Percentiles rank a stretch among this genome's conserved stretches.
phyloP scores from a whole-genome alignment of 2,113 vertebrate genomes.

The Lichenostomus cassidix region DNA sequence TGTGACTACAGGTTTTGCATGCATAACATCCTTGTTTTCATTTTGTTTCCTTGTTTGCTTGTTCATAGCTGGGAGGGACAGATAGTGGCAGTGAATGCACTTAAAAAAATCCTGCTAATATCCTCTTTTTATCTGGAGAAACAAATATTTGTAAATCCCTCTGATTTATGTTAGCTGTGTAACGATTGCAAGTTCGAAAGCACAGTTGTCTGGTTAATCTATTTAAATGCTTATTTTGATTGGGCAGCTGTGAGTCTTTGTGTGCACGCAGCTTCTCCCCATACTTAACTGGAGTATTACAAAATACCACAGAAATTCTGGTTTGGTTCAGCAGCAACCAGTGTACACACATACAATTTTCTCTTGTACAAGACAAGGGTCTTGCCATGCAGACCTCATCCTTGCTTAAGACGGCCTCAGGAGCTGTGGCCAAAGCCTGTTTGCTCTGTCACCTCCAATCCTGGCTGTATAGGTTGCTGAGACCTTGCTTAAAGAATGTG shows the following conservation, averaged over 20 bases:
- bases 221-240: slow-evolving; percentile 48
- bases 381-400: background rate
- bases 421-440: background rate
- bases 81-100: background rate
- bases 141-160: slow-evolving; percentile 43
- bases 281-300: background rate
- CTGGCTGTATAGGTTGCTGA: background rate
- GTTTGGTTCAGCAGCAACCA: background rate
- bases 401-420: background rate
- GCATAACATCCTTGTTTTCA: background rate
- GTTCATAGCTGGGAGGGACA: background rate
- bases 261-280: background rate
- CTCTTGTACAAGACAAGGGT: background rate
- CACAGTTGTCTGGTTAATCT: slow-evolving; percentile 31
- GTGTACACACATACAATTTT: background rate
- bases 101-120: background rate
- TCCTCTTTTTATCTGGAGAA: slow-evolving; percentile 24
- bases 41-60: slow-evolving; percentile 7
- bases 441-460: background rate
- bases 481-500: background rate
- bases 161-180: slow-evolving; percentile 7
- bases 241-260: slow-evolving; percentile 21
- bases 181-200: background rate
- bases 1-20: background rate
- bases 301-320: background rate